A percentile compares a stretch with the other conserved stretches of the same genome.
These are phyloP conservation scores for Ammospiza maritima DNA, from an alignment of 2,797 vertebrate genomes.

Conservation along the genomic window DNA sequence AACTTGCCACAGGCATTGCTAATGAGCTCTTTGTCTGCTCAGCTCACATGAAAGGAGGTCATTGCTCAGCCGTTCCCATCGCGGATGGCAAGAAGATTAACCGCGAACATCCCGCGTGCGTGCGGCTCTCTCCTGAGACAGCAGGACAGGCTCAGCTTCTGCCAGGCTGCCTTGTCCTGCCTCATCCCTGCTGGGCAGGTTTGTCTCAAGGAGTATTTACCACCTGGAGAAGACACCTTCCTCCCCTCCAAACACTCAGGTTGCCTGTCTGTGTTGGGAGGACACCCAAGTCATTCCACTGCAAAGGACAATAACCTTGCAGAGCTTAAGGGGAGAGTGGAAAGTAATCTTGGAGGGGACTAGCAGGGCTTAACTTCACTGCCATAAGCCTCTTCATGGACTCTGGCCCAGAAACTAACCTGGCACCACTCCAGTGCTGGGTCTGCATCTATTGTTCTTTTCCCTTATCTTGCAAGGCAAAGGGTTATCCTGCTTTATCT, in stretches of 20 bases:
- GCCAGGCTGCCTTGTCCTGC: not conserved
- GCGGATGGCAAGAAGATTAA: constrained; percentile 11
- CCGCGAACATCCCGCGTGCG: not conserved
- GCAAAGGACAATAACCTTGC: constrained; percentile 37
- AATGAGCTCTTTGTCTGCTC: constrained; percentile 60
- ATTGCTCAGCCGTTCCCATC: constrained; percentile 34
- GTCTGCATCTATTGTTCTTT: constrained; percentile 54
- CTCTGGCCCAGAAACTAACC: constrained; percentile 14
- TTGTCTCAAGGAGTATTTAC: not conserved
- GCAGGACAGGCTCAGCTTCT: rapidly evolving
- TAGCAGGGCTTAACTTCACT: constrained; percentile 26
- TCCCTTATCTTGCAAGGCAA: constrained; percentile 37
- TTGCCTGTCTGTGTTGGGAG: not conserved
- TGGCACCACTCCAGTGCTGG: constrained; percentile 32
- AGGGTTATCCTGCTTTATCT: constrained; percentile 46
- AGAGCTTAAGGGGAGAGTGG: not conserved
- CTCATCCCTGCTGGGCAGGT: not conserved
- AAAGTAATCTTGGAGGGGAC: constrained; percentile 49
- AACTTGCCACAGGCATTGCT: constrained; percentile 56
- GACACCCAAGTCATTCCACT: not conserved
- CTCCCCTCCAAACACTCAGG: not conserved
- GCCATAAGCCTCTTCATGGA: constrained; percentile 26
- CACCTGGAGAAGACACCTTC: not conserved
- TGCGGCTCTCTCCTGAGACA: not conserved
- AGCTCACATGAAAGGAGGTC: constrained; percentile 60